Evolutionary conservation across 2,113 vertebrate species (phyloP).

Genomic region (Thermophis baileyi): DNA sequence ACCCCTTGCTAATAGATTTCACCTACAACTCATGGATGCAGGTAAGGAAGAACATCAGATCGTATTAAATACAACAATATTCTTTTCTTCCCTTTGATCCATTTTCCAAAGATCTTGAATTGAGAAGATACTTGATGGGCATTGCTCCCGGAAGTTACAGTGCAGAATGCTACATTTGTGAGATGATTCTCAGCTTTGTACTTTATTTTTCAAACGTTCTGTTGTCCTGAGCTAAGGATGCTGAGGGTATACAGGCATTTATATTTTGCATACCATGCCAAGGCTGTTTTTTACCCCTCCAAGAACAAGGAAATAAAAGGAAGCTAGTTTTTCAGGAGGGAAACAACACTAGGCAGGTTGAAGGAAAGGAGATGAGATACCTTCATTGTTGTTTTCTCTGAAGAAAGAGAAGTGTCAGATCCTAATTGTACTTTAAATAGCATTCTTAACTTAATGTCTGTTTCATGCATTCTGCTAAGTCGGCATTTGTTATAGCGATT

Average conservation of each 20-base stretch:
- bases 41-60: constrained; percentile 69
- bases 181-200: not conserved
- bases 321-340: not conserved
- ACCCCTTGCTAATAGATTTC: constrained; percentile 86
- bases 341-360: not conserved
- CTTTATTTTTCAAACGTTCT: not conserved
- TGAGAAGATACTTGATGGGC: not conserved
- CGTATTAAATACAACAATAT: not conserved
- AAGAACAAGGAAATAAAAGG: not conserved
- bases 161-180: not conserved
- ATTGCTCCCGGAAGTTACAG: not conserved
- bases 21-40: constrained; percentile 78
- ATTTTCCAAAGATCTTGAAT: constrained; percentile 1
- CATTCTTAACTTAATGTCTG: not conserved
- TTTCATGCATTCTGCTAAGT: not conserved
- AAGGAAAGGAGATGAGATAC: not conserved
- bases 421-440: not conserved
- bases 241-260: not conserved
- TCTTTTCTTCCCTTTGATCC: constrained; percentile 6
- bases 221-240: not conserved
- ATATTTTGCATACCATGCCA: not conserved
- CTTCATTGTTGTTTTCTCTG: not conserved
- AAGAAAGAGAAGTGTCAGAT: not conserved
- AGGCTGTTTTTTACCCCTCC: not conserved
- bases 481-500: not conserved